These are phyloP conservation scores for Antechinus flavipes DNA, from an alignment of 2,113 vertebrate species.

Conservation along the genomic window DNA sequence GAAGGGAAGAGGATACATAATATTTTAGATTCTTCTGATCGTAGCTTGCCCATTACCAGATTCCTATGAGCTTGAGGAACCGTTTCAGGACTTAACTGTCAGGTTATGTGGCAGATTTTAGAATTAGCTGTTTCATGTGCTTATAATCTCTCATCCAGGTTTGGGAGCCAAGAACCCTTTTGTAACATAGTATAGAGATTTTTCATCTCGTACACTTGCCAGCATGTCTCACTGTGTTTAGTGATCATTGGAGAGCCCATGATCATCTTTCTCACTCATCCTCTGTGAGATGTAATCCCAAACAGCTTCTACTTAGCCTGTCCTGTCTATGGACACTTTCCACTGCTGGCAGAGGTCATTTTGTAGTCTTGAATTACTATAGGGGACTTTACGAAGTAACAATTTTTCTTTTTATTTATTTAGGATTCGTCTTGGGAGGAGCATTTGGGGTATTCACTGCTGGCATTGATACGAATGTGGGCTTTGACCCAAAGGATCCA, in stretches of 20 bases:
- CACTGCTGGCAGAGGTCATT: background rate
- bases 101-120: background rate
- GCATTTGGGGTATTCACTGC: conserved; percentile 98
- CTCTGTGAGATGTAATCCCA: background rate
- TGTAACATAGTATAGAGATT: background rate
- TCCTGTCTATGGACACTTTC: background rate
- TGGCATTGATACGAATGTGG: conserved; percentile 97
- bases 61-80: background rate
- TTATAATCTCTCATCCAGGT: background rate
- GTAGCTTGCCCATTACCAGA: no score
- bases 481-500: conserved; percentile 98
- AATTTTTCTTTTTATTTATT: conserved; percentile 36
- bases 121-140: background rate
- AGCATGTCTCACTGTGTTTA: background rate
- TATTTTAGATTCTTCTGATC: no score
- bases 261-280: no score
- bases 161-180: background rate
- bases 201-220: background rate
- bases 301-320: background rate
- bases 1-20: background rate
- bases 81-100: background rate
- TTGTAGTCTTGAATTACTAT: background rate
- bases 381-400: conserved; percentile 27
- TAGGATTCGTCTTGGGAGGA: conserved; percentile 97
- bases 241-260: background rate